Base-by-base conservation (phyloP, 2,113 vertebrate genomes). In the Myiozetetes cayanensis region DNA sequence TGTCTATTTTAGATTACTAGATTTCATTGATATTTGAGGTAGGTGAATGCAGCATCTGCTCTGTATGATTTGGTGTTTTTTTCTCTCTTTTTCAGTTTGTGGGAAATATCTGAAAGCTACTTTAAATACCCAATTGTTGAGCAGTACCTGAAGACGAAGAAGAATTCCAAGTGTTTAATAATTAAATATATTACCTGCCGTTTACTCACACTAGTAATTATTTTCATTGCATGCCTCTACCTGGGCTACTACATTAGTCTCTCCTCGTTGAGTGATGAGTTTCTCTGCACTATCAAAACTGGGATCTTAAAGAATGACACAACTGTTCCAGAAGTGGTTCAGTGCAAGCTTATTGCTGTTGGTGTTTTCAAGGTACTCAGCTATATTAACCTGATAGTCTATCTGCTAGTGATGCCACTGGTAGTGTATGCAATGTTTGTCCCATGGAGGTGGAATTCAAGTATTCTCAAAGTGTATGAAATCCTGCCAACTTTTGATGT, bases 51-150 rank as follows among this genome's bases (percentile, higher is more conserved):
- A 85, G 43, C 78, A 86, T 62, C 50, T 87, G 18, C 43, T 67
- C 55, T 85, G 1, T 79, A 59, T 77, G 71, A 72, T 65, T 62
- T 70, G 33, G 49, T 67, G 24, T 8, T 30, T 56, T 68, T 53
- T 74, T 67, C 35, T 61, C 24, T 95, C 24, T 90, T 65, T 97
- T 80, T 33, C 94, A 99, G 98, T 94, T 97, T 98, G 70, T 97
- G 98, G 98, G 99, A 99, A 58, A 96, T 99, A 90, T 95, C 98
- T 3, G 99, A 99, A 96, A 98, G 98, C 94, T 98, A 98, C 95
- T 99, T 99, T 89, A 99, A 99, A 87, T 99, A 99, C 90, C 99
- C 99, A 19, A 98, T 99, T 56, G 99, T 99, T 93, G 99, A 99
- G 87, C 99, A 99, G 93, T 99, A 99, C 94, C 97, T 99, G 95